phyloP scores from a whole-genome alignment of 1,140 invertebrate species.

The Homalodisca vitripennis region DNA sequence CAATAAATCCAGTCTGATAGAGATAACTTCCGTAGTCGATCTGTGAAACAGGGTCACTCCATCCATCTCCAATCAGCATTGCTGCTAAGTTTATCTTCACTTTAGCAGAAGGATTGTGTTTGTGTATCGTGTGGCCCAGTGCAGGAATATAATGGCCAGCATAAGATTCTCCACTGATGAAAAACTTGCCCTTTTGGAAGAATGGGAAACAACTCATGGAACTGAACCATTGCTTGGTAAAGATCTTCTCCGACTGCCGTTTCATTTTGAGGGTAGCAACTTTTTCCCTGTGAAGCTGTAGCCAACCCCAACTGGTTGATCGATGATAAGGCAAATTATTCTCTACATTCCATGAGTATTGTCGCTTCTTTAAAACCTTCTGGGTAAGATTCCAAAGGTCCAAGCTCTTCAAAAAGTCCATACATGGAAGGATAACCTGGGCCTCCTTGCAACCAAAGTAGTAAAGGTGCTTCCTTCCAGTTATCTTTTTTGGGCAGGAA shows the following conservation, averaged over 20 bases:
- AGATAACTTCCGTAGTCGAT: slow-evolving; percentile 76
- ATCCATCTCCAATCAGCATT: slow-evolving; percentile 81
- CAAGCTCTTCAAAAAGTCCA: slow-evolving; percentile 69
- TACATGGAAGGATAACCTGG: slow-evolving; percentile 68
- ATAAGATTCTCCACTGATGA: slow-evolving; percentile 83
- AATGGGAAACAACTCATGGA: slow-evolving; percentile 72
- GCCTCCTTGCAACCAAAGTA: slow-evolving; percentile 78
- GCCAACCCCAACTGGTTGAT: slow-evolving; percentile 55
- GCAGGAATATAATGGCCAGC: slow-evolving; percentile 82
- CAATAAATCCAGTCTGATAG: slow-evolving; percentile 65
- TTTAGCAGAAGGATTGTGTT: slow-evolving; percentile 59
- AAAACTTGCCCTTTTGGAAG: slow-evolving; percentile 64
- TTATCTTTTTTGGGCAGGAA: slow-evolving; percentile 56
- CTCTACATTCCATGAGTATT: slow-evolving; percentile 27
- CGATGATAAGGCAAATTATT: slow-evolving; percentile 64
- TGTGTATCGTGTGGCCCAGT: slow-evolving; percentile 70
- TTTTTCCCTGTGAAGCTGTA: slow-evolving; percentile 69
- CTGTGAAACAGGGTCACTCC: slow-evolving; percentile 77
- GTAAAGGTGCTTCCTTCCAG: slow-evolving; percentile 56
- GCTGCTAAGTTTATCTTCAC: slow-evolving; percentile 58
- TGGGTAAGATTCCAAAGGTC: slow-evolving; percentile 20
- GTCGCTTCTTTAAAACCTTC: slow-evolving; percentile 46
- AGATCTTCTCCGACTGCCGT: slow-evolving; percentile 48
- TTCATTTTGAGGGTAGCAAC: slow-evolving; percentile 66
- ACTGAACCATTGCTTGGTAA: slow-evolving; percentile 50